A percentile compares a stretch with the other conserved stretches of the same genome.
Conservation (phyloP, 2,113 vertebrate genomes). For the Chionomys nivalis region DNA sequence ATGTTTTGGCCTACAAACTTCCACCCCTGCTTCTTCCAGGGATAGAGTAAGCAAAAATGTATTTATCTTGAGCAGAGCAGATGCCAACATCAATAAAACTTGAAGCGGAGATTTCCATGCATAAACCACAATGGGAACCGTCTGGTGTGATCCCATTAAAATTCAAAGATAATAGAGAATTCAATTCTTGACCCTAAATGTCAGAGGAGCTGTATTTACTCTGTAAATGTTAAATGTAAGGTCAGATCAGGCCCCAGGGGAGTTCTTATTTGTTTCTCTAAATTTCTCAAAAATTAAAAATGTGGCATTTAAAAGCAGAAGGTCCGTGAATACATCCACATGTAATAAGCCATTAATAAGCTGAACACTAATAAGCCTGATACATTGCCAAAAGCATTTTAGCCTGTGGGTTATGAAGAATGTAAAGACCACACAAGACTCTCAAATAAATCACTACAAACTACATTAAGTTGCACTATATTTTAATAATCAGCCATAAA, state of each 20-base stretch:
- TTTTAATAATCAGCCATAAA: slow-evolving; percentile 11
- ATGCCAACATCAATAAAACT: slow-evolving; percentile 57
- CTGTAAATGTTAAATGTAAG: slow-evolving; percentile 48
- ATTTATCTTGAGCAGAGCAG: slow-evolving; percentile 49
- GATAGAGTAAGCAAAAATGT: slow-evolving; percentile 35
- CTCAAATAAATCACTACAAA: slow-evolving; percentile 31
- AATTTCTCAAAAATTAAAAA: slow-evolving; percentile 56
- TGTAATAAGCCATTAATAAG: slow-evolving; percentile 24
- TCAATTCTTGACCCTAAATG: slow-evolving; percentile 45
- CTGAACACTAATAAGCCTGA: slow-evolving; percentile 41
- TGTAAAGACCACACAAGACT: slow-evolving; percentile 50
- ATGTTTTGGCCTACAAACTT: slow-evolving; percentile 40
- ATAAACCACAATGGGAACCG: slow-evolving; percentile 32
- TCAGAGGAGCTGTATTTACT: slow-evolving; percentile 26
- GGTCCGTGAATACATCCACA: slow-evolving; percentile 11
- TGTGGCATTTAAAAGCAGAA: slow-evolving; percentile 27
- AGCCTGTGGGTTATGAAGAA: slow-evolving; percentile 22
- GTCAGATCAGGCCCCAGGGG: neutral
- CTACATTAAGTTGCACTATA: neutral
- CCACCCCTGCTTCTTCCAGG: slow-evolving; percentile 38
- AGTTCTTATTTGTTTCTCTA: slow-evolving; percentile 48
- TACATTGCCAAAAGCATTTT: neutral
- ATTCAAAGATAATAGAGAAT: slow-evolving; percentile 66
- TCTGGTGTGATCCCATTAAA: slow-evolving; percentile 58
- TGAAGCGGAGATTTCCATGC: slow-evolving; percentile 7